These are phyloP conservation scores for Dysidea cf. avara DNA, from an alignment of 37 sponge, comb jelly and placozoan genomes.

Conservation along the genomic window DNA sequence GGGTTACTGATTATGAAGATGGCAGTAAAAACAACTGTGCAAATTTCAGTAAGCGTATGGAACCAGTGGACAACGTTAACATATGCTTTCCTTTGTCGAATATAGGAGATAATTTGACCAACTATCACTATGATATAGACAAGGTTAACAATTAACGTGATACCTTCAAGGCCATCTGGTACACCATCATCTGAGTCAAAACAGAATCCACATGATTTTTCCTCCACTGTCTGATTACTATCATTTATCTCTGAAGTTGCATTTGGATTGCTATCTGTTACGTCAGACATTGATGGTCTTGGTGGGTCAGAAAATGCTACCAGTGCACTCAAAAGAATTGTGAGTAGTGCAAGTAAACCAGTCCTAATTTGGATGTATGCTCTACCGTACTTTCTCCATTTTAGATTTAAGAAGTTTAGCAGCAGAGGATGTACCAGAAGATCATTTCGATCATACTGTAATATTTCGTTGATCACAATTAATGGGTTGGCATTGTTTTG, in stretches of 20 bases:
- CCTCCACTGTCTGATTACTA: no score
- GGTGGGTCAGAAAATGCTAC: constrained; percentile 19
- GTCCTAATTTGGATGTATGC: not conserved
- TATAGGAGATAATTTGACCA: no score
- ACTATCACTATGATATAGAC: no score
- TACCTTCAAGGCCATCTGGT: no score
- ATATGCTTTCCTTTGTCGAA: no score
- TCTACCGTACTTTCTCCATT: constrained; percentile 79
- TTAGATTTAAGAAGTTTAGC: constrained; percentile 49
- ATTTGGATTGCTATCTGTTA: not conserved
- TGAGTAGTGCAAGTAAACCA: constrained; percentile 33
- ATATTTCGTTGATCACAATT: constrained; percentile 46
- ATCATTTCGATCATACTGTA: constrained; percentile 41
- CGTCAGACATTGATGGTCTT: no score
- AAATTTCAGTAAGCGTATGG: not conserved
- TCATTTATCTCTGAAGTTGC: not conserved
- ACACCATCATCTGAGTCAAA: no score
- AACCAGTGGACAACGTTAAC: no score
- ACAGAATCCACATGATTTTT: no score
- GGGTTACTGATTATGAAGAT: no score
- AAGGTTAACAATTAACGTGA: no score
- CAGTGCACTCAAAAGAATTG: constrained; percentile 50
- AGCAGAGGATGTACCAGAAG: constrained; percentile 72
- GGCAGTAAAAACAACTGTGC: constrained; percentile 5
- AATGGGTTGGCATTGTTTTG: constrained; percentile 13